A percentile compares a stretch with the other conserved stretches of the same genome.
Evolutionary conservation across 2,888 invertebrate genomes (phyloP).

Genomic region (Erebia aethiops): DNA sequence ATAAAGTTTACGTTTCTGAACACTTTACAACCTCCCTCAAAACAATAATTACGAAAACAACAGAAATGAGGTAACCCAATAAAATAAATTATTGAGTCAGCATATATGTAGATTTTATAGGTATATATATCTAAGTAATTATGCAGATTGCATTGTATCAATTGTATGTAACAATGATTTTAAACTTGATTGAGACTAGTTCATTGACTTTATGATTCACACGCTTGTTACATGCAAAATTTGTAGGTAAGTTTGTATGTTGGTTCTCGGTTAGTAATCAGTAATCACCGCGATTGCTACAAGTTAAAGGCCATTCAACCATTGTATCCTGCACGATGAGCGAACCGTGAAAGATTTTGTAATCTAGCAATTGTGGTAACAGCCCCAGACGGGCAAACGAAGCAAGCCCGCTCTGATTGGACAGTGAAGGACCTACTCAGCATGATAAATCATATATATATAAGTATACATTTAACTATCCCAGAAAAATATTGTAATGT

Average conservation of each 20-base stretch:
- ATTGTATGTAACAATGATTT: conserved; percentile 28
- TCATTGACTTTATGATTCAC: conserved; percentile 58
- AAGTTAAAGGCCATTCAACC: conserved; percentile 69
- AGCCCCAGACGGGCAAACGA: neutral
- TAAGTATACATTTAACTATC: too few species aligned
- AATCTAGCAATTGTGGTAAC: neutral
- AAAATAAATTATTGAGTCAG: conserved; percentile 12
- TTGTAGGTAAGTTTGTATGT: conserved; percentile 44
- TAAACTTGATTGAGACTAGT: conserved; percentile 42
- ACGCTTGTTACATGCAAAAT: conserved; percentile 49
- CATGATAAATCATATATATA: too few species aligned
- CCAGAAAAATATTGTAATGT: too few species aligned
- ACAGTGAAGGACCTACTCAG: neutral
- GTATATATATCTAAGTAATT: neutral
- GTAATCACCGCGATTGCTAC: conserved; percentile 56
- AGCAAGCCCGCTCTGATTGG: neutral
- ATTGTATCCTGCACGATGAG: conserved; percentile 57
- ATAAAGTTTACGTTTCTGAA: neutral
- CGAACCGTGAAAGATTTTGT: conserved; percentile 15
- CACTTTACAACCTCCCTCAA: conserved; percentile 1
- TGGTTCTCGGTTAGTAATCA: conserved; percentile 26
- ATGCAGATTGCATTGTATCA: conserved; percentile 23
- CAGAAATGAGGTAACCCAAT: conserved; percentile 25
- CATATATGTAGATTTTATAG: neutral
- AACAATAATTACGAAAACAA: conserved; percentile 15